A percentile compares a stretch with the other conserved stretches of the same genome.
phyloP scores from a whole-genome alignment of 2,888 invertebrate species.

The Lissonota sp. region DNA sequence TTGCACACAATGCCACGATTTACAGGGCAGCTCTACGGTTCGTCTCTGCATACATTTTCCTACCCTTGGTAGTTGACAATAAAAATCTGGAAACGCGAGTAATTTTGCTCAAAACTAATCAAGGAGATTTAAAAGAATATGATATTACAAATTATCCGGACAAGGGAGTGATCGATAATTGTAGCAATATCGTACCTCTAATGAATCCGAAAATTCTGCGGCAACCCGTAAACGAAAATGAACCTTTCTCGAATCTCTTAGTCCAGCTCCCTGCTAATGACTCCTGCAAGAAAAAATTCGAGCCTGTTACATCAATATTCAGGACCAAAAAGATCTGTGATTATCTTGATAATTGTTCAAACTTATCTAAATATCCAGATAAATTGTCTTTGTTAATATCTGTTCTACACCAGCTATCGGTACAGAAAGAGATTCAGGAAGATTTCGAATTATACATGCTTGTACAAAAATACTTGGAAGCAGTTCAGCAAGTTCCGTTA shows the following conservation, averaged over 20 bases:
- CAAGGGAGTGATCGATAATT: background rate
- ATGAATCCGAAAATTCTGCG: constrained; percentile 64
- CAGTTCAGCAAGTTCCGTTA: constrained; percentile 45
- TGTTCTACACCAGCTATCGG: constrained; percentile 55
- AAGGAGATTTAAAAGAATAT: constrained; percentile 23
- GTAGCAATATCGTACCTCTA: constrained; percentile 50
- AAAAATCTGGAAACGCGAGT: constrained; percentile 43
- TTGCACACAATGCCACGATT: constrained; percentile 9
- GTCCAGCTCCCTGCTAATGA: constrained; percentile 44
- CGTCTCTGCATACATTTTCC: constrained; percentile 56
- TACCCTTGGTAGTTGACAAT: constrained; percentile 54
- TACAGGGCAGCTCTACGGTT: constrained; percentile 57
- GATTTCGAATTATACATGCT: constrained; percentile 34
- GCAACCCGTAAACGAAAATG: constrained; percentile 54
- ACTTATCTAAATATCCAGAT: constrained; percentile 58
- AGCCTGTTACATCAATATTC: constrained; percentile 54
- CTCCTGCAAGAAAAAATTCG: constrained; percentile 13
- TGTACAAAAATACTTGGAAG: constrained; percentile 51
- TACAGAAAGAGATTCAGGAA: constrained; percentile 1
- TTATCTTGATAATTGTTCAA: constrained; percentile 58
- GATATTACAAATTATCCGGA: constrained; percentile 18
- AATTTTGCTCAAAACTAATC: constrained; percentile 61
- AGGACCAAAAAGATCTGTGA: constrained; percentile 4
- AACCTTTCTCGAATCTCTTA: constrained; percentile 66
- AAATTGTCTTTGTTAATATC: constrained; percentile 61